Evolutionary conservation across 2,113 vertebrate genomes (phyloP).

Genomic region (Xerus inauris): DNA sequence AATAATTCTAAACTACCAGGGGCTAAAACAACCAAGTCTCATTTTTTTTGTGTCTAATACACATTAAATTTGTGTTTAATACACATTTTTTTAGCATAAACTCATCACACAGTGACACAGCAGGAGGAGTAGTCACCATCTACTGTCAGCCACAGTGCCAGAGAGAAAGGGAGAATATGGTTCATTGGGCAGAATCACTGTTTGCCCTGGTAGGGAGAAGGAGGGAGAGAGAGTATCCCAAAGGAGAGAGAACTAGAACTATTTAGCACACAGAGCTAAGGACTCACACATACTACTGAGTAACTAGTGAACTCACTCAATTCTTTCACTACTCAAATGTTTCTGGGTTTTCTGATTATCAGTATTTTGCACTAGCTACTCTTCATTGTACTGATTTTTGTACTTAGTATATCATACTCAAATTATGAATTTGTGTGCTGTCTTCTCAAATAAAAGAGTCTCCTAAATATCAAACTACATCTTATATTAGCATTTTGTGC

Average conservation of each 20-base stretch:
- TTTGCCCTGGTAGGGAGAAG: not conserved
- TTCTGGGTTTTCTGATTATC: not conserved
- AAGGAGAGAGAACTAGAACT: not conserved
- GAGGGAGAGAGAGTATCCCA: not conserved
- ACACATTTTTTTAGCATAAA: not conserved
- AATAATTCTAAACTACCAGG: not conserved
- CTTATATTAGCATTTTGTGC: not conserved
- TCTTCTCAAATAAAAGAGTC: not conserved
- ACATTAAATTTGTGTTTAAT: too few relatives aligned
- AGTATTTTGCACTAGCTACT: not conserved
- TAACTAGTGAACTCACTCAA: not conserved
- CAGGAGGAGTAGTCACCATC: not conserved
- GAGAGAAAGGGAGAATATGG: not conserved
- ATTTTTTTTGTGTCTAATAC: not conserved
- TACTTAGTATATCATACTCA: not conserved
- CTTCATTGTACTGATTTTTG: not conserved
- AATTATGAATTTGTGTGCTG: not conserved
- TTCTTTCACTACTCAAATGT: not conserved
- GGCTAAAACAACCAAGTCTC: not conserved
- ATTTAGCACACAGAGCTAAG: not conserved
- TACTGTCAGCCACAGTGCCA: not conserved
- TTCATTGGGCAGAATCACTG: not conserved
- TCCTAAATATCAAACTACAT: not conserved
- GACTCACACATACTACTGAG: not conserved
- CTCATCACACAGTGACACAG: not conserved